phyloP scores from a whole-genome alignment of 2,113 vertebrate species.

The Ellobius talpinus region DNA sequence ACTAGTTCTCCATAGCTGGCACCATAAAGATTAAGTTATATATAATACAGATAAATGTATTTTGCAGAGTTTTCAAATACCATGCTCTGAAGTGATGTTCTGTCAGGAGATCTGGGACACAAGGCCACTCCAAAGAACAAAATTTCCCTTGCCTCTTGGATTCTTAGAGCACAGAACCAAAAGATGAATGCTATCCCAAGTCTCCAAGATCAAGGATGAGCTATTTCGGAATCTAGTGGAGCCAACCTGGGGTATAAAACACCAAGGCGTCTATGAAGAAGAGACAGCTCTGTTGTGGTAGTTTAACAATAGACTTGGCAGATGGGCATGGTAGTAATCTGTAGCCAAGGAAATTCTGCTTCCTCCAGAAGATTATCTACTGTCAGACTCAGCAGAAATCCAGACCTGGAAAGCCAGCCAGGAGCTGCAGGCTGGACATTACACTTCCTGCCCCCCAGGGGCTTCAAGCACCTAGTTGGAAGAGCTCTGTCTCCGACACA shows the following conservation, averaged over 20 bases:
- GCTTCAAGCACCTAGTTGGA: slow-evolving; percentile 36
- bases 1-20: neutral
- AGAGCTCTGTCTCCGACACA: neutral
- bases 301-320: neutral
- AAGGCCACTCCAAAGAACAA: neutral
- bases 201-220: slow-evolving; percentile 34
- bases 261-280: neutral
- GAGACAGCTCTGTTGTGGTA: neutral
- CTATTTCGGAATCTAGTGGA: slow-evolving; percentile 1
- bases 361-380: slow-evolving; percentile 40
- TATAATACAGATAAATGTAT: neutral
- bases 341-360: slow-evolving; percentile 33
- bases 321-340: neutral
- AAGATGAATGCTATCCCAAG: neutral
- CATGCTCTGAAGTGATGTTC: slow-evolving; percentile 14
- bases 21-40: neutral
- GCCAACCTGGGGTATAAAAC: neutral
- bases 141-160: slow-evolving; percentile 7
- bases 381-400: slow-evolving; percentile 25
- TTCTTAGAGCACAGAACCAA: slow-evolving; percentile 40
- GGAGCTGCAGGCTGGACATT: neutral
- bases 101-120: slow-evolving; percentile 23
- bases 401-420: neutral
- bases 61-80: slow-evolving; percentile 13
- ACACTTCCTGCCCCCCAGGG: neutral